Percentiles rank a stretch among this genome's conserved stretches.
These are phyloP conservation scores for Spondyliosoma cantharus DNA, from an alignment of 2,797 vertebrate genomes.

Conservation along the genomic window DNA sequence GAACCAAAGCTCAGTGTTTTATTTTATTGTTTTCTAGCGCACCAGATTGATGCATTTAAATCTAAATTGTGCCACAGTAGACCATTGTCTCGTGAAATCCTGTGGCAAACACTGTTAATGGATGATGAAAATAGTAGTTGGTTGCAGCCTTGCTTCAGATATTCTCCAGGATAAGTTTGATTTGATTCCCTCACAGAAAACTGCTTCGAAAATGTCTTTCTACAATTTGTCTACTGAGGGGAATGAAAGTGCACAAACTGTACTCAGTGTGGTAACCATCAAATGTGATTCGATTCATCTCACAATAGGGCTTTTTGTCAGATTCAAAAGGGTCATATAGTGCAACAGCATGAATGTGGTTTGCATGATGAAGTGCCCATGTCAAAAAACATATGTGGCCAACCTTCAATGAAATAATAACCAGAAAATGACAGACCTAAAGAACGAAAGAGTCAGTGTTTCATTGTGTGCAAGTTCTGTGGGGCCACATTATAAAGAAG, in stretches of 20 bases:
- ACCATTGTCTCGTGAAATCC: too few species aligned
- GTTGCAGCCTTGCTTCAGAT: constrained; percentile 3
- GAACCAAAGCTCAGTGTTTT: too few species aligned
- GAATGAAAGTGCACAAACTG: background rate
- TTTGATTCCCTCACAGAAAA: constrained; percentile 11
- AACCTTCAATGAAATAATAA: constrained; percentile 35
- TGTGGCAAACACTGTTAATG: too few species aligned
- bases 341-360: constrained; percentile 33
- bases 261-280: constrained; percentile 9
- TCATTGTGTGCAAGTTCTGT: constrained; percentile 35
- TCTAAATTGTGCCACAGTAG: too few species aligned
- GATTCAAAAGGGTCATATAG: constrained; percentile 17
- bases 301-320: constrained; percentile 25
- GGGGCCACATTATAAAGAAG: constrained; percentile 8
- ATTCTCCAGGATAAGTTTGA: background rate
- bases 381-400: constrained; percentile 33
- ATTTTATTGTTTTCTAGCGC: too few species aligned
- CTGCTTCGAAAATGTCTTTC: constrained; percentile 6
- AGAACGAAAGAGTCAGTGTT: constrained; percentile 14
- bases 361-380: constrained; percentile 39
- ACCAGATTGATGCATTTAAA: too few species aligned
- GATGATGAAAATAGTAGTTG: background rate
- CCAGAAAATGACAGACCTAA: constrained; percentile 18
- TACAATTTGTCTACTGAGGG: background rate
- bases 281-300: constrained; percentile 20